phyloP scores from a whole-genome alignment of 2,113 vertebrate genomes.

The Corythornis cristatus region DNA sequence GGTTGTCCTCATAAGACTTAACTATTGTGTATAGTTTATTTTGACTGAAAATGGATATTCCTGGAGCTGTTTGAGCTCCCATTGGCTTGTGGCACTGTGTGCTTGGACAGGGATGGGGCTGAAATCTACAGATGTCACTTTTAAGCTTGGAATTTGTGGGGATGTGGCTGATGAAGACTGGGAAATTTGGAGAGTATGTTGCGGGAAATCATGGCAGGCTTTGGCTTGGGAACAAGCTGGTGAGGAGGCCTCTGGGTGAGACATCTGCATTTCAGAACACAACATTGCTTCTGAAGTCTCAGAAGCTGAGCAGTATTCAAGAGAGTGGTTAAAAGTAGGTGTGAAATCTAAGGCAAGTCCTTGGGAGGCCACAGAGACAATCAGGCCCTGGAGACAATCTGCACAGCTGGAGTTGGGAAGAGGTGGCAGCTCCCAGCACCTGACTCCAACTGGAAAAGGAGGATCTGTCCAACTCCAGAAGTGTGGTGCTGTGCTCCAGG shows the following conservation, averaged over 20 bases:
- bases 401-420: background rate
- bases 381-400: conserved; percentile 63
- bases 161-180: background rate
- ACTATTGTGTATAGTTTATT: background rate
- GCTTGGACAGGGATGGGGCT: background rate
- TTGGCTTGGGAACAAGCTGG: conserved; percentile 24
- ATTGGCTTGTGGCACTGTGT: background rate
- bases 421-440: background rate
- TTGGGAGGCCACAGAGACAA: conserved; percentile 60
- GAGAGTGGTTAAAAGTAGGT: conserved; percentile 21
- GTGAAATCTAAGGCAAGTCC: background rate
- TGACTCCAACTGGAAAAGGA: background rate
- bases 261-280: background rate
- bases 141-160: background rate
- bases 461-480: background rate
- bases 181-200: background rate
- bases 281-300: background rate
- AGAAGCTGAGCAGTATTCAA: conserved; percentile 24
- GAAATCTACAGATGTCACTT: background rate
- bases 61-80: background rate
- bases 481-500: background rate
- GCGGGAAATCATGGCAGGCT: conserved; percentile 3
- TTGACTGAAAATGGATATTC: background rate
- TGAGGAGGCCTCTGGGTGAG: background rate
- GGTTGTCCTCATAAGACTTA: background rate